Base-by-base conservation (phyloP, 2,888 invertebrate species). In the Junonia oenone region DNA sequence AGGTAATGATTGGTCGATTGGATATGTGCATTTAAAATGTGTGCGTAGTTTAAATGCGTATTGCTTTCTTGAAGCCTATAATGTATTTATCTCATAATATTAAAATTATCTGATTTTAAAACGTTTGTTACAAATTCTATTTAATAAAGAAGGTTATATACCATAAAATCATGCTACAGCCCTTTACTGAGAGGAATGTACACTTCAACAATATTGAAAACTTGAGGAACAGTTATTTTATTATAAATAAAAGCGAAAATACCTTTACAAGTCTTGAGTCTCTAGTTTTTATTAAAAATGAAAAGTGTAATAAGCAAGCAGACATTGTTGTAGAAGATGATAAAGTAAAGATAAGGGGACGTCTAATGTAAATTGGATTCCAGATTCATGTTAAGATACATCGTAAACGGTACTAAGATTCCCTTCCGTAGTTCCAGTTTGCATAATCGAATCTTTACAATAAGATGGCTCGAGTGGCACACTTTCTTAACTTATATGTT, bases 321-420 rank as follows among this genome's bases (percentile, higher is more conserved):
- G 5, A 19, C 19, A 19, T 38, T 38, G 19, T 19, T 11, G 11
- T 19, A 11, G 38, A 38, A 38, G 9, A 38, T 38, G 11, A 38
- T 38, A 17, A 19, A 11, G 19, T 38, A 3, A 38, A 38, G 17
- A 53, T 55, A 49, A 49, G 55, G 52, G 49, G 55, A 55, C 37
- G 31, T 50, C 43, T 52, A 60, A 55, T 58, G 60, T 49, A 55
- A 55, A 60, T 60, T 57, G 57, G 52, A 52, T 52, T 43, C 49
- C 19, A 49, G 57, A 55, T 57, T 60, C 52, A 50, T 46, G 35
- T 55, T 43, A 43, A 57, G 38, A 55, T 57, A 50, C 55, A 55
- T 58, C 43, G 55, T 37, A 58, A 59, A 60, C 52, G 51, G 29
- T 54, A 54, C 37, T 55, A 49, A 47, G 29, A 50, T 51, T 33